These are phyloP conservation scores for Cirrhinus molitorella DNA, from an alignment of 2,797 vertebrate genomes.

Conservation along the genomic window DNA sequence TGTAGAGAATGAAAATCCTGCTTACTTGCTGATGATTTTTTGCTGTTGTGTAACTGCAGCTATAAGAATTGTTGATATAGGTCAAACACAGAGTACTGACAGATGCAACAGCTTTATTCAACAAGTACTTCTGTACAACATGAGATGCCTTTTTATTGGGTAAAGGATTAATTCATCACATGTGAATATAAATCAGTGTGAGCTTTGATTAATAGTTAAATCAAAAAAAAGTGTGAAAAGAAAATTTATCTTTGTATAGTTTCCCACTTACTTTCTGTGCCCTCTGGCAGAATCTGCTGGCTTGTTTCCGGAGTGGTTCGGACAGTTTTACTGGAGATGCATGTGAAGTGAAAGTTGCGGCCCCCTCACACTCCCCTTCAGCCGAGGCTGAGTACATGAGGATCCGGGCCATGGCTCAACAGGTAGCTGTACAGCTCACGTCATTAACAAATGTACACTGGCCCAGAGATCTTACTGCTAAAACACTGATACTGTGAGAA, in stretches of 20 bases:
- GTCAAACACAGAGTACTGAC: not conserved
- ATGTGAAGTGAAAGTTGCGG: slow-evolving; percentile 97
- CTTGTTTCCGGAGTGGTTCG: slow-evolving; percentile 92
- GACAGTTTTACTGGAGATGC: slow-evolving; percentile 95
- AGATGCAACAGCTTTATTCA: slow-evolving; percentile 11
- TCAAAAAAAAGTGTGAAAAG: not conserved
- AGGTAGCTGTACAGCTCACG: slow-evolving; percentile 76
- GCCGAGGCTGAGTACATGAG: slow-evolving; percentile 97
- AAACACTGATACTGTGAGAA: not conserved
- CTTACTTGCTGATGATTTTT: not conserved
- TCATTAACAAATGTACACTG: not conserved
- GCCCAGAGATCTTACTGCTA: not conserved
- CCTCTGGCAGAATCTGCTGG: slow-evolving; percentile 87
- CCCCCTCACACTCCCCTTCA: slow-evolving; percentile 89
- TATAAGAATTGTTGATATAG: not conserved
- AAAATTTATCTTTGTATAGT: too few species aligned
- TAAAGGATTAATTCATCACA: not conserved
- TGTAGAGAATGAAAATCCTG: not conserved
- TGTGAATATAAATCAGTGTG: not conserved
- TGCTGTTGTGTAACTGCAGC: not conserved
- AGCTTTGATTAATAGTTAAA: not conserved
- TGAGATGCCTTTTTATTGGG: not conserved
- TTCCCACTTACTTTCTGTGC: not conserved
- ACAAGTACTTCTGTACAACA: not conserved
- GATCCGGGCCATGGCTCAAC: slow-evolving; percentile 97